Conservation (phyloP, 2,888 invertebrate genomes). For the Escarpia spicata region DNA sequence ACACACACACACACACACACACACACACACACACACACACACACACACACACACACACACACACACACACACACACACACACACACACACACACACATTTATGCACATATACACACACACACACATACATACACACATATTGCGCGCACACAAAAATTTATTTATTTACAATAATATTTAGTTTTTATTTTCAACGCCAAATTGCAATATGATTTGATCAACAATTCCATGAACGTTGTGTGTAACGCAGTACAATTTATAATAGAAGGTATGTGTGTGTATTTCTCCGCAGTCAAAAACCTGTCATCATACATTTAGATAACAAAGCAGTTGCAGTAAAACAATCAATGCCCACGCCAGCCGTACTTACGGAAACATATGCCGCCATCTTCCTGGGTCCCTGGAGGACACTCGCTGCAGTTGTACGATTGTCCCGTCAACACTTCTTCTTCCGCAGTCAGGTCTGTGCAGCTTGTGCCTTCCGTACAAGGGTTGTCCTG, state of each 20-base stretch:
- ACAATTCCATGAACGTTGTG: too few species aligned
- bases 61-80: neutral
- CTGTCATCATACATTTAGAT: too few species aligned
- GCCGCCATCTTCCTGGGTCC: conserved; percentile 32
- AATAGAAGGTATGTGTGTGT: too few species aligned
- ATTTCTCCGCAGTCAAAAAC: too few species aligned
- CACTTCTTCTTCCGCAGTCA: conserved; percentile 28
- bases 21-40: neutral
- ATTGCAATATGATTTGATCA: too few species aligned
- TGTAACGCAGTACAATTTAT: too few species aligned
- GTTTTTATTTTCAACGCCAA: too few species aligned
- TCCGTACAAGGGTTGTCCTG: neutral
- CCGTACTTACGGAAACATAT: conserved; percentile 14
- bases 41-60: neutral
- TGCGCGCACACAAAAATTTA: too few species aligned
- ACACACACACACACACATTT: neutral
- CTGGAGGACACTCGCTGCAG: neutral
- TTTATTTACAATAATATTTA: too few species aligned
- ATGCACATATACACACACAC: neutral
- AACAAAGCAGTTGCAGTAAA: too few species aligned
- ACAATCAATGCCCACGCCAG: too few species aligned
- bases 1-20: neutral
- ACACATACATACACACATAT: neutral
- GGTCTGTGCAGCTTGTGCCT: conserved; percentile 40
- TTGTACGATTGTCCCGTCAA: conserved; percentile 21